Evolutionary conservation across 2,113 vertebrate genomes (phyloP).

Genomic region (Paracanthobrama guichenoti): DNA sequence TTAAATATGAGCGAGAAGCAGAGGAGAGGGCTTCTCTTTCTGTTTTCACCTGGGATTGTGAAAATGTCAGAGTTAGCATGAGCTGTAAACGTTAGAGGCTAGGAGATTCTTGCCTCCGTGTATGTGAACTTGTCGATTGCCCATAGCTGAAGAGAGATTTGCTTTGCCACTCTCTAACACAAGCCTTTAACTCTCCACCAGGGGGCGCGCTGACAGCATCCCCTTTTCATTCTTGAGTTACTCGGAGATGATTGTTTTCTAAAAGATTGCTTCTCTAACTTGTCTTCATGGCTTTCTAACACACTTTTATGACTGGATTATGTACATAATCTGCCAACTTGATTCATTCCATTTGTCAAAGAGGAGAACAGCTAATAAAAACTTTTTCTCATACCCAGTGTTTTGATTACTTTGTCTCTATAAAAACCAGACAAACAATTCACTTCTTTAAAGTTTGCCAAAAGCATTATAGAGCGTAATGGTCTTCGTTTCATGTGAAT

Average conservation of each 20-base stretch:
- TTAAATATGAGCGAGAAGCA: slow-evolving; percentile 33
- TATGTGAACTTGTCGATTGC: slow-evolving; percentile 12
- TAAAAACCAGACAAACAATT: too few species aligned
- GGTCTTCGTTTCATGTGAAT: too few species aligned
- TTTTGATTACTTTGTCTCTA: too few species aligned
- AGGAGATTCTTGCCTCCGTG: slow-evolving; percentile 21
- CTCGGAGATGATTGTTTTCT: slow-evolving; percentile 70
- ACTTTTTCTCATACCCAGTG: slow-evolving; percentile 73
- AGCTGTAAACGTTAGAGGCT: slow-evolving; percentile 39
- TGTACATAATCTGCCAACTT: slow-evolving; percentile 75
- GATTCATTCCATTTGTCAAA: slow-evolving; percentile 85
- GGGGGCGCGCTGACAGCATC: slow-evolving; percentile 61
- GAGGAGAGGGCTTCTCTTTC: slow-evolving; percentile 41
- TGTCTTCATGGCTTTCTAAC: slow-evolving; percentile 67
- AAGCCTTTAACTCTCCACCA: slow-evolving; percentile 62
- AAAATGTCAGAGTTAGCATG: slow-evolving; percentile 57
- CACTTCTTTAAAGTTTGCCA: neutral
- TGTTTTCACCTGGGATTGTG: slow-evolving; percentile 63
- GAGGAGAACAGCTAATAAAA: slow-evolving; percentile 90
- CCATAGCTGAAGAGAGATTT: slow-evolving; percentile 40
- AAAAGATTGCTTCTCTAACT: slow-evolving; percentile 64
- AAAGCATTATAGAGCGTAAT: neutral
- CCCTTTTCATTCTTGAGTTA: slow-evolving; percentile 65
- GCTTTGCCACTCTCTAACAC: slow-evolving; percentile 54
- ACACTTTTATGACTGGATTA: slow-evolving; percentile 72